phyloP scores from a whole-genome alignment of 2,888 invertebrate species.

The Mermis nigrescens region DNA sequence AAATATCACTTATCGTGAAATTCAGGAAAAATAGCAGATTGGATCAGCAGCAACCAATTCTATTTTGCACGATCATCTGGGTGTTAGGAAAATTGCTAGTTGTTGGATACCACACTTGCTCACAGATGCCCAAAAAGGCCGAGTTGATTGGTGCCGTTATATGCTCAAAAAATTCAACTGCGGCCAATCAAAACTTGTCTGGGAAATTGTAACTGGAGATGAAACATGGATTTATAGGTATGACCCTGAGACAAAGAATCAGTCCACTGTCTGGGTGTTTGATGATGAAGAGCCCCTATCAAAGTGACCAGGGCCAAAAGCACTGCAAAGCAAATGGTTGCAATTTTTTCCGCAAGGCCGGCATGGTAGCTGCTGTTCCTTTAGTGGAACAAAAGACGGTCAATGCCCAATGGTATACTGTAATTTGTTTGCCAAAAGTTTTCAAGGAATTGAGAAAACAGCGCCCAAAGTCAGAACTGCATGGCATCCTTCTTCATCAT shows the following conservation, averaged over 20 bases:
- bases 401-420: background rate
- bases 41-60: background rate
- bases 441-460: background rate
- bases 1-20: background rate
- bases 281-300: background rate
- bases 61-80: background rate
- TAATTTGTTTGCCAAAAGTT: background rate
- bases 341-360: background rate
- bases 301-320: background rate
- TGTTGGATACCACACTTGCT: background rate
- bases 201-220: background rate
- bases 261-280: background rate
- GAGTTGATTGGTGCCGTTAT: background rate
- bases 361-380: background rate
- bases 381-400: background rate
- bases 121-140: background rate
- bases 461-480: background rate
- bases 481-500: background rate
- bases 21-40: background rate
- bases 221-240: constrained; percentile 2
- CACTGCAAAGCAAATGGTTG: background rate
- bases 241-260: background rate
- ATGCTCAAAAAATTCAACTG: background rate
- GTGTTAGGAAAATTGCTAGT: background rate
- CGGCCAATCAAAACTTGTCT: background rate